Percentiles rank a stretch among this genome's conserved stretches.
Evolutionary conservation across 2,888 invertebrate species (phyloP).

Genomic region (Eugnorisma glareosa): DNA sequence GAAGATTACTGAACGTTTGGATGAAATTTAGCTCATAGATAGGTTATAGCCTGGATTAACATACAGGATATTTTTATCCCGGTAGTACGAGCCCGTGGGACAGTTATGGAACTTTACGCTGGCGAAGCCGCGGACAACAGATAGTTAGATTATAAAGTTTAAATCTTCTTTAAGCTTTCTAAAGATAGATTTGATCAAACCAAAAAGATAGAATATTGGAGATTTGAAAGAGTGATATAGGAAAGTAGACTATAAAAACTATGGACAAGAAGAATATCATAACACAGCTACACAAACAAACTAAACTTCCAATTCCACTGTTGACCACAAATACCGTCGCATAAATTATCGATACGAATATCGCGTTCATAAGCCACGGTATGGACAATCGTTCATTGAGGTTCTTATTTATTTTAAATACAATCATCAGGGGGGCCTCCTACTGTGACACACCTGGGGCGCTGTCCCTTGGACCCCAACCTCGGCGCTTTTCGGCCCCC

Average conservation of each 20-base stretch:
- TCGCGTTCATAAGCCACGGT: constrained; percentile 80
- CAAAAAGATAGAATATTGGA: neutral
- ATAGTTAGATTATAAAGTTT: neutral
- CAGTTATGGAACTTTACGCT: too few species aligned
- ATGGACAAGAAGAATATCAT: constrained; percentile 14
- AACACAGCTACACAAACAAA: constrained; percentile 41
- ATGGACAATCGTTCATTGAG: constrained; percentile 90
- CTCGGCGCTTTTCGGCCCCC: constrained; percentile 88
- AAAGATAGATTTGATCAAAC: neutral
- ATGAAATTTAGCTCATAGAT: too few species aligned
- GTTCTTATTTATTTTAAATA: constrained; percentile 91
- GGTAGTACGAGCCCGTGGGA: too few species aligned
- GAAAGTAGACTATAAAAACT: neutral
- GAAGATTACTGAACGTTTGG: too few species aligned
- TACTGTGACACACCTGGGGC: constrained; percentile 85
- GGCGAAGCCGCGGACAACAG: too few species aligned
- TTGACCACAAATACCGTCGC: constrained; percentile 64
- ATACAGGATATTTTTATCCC: too few species aligned
- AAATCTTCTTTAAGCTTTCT: neutral
- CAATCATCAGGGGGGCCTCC: constrained; percentile 90
- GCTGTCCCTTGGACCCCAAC: constrained; percentile 89
- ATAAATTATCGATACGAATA: constrained; percentile 71
- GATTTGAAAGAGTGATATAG: neutral
- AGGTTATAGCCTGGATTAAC: too few species aligned
- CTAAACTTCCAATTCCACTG: constrained; percentile 58